Percentiles rank a stretch among this genome's conserved stretches.
Evolutionary conservation across 2,888 invertebrate genomes (phyloP).

Genomic region (Tipula unca): DNA sequence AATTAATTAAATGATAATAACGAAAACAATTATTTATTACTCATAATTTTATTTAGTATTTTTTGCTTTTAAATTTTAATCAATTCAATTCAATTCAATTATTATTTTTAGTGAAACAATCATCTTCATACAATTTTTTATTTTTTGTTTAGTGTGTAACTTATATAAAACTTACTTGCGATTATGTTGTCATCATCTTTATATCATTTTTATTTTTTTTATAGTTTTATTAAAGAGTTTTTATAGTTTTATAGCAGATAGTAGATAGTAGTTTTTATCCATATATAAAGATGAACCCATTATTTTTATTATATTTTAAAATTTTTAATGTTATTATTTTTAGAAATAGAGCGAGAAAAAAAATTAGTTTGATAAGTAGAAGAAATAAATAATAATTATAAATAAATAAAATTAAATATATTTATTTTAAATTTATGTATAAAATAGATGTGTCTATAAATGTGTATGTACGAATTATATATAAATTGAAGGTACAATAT

Average conservation of each 20-base stretch:
- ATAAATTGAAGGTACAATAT: background rate
- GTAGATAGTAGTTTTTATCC: background rate
- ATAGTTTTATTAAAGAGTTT: slow-evolving; percentile 8
- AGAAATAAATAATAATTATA: slow-evolving; percentile 21
- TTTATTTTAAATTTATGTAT: slow-evolving; percentile 19
- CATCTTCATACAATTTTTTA: background rate
- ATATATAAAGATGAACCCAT: slow-evolving; percentile 20
- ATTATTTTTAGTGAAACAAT: slow-evolving; percentile 20
- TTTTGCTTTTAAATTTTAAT: background rate
- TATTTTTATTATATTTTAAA: slow-evolving; percentile 18
- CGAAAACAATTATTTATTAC: slow-evolving; percentile 3
- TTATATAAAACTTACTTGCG: slow-evolving; percentile 51
- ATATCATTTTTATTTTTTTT: slow-evolving; percentile 21
- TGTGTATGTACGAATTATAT: background rate
- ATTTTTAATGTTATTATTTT: slow-evolving; percentile 19
- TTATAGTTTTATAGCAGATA: slow-evolving; percentile 4
- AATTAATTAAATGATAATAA: slow-evolving; percentile 14
- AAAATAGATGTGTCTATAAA: slow-evolving; percentile 18
- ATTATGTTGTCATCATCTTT: slow-evolving; percentile 54
- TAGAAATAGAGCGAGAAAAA: background rate
- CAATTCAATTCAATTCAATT: background rate
- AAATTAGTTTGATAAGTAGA: slow-evolving; percentile 16
- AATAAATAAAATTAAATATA: slow-evolving; percentile 18
- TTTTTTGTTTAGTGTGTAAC: background rate
- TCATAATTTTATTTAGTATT: background rate